Percentiles rank a stretch among this genome's conserved stretches.
phyloP scores from a whole-genome alignment of 2,797 vertebrate genomes.

The Micropoecilia bifurca region DNA sequence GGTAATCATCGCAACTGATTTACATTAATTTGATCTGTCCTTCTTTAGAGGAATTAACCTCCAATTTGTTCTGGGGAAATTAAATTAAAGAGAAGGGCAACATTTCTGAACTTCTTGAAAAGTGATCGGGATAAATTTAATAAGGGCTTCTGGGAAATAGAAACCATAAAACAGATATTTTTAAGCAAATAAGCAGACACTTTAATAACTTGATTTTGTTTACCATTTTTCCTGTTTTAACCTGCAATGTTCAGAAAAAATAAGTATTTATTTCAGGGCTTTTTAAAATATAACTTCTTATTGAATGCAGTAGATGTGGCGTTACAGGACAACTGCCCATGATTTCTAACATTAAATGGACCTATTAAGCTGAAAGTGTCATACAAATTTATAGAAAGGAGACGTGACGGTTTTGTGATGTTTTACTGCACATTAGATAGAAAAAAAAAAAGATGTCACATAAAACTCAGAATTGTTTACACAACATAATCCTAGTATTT shows the following conservation, averaged over 20 bases:
- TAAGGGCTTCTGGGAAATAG: not conserved
- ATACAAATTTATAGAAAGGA: not conserved
- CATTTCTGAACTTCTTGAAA: slow-evolving; percentile 3
- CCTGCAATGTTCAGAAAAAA: not conserved
- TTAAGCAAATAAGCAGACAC: not conserved
- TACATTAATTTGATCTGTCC: slow-evolving; percentile 7
- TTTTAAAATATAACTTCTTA: not conserved
- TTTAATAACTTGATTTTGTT: not conserved
- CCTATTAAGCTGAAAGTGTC: not conserved
- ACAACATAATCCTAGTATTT: not conserved
- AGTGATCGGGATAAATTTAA: not conserved
- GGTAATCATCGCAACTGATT: slow-evolving; percentile 6
- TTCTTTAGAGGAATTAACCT: slow-evolving; percentile 3
- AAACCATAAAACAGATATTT: not conserved
- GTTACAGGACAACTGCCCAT: not conserved
- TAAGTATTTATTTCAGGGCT: not conserved
- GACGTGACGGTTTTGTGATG: not conserved
- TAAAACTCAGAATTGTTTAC: not conserved
- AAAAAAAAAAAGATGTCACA: not conserved
- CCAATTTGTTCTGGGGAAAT: slow-evolving; percentile 1
- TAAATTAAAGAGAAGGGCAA: slow-evolving; percentile 2
- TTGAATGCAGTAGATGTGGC: not conserved
- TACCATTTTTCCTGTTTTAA: not conserved
- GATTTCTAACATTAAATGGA: not conserved
- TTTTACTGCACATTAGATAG: not conserved